A percentile compares a stretch with the other conserved stretches of the same genome.
Conservation (phyloP, 1,140 invertebrate species). For the Oreohelix idahoensis region DNA sequence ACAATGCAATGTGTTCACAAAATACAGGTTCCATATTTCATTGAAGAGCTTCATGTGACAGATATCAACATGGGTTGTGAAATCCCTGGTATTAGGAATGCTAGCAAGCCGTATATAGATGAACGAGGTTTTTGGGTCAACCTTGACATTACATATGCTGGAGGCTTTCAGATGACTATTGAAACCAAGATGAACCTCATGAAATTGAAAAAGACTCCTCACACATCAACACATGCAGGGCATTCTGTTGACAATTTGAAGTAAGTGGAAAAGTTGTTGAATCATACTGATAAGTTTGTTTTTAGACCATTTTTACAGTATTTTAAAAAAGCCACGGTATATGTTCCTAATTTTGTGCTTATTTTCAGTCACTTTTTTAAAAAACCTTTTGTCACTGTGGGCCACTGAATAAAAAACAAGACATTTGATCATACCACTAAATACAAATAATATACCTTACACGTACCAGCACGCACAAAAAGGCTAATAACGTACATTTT, state of each 20-base stretch:
- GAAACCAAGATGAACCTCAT: constrained; percentile 96
- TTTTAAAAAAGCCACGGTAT: too few relatives aligned
- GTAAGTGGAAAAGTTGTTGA: not conserved
- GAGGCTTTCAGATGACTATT: constrained; percentile 89
- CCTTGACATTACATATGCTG: constrained; percentile 90
- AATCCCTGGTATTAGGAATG: constrained; percentile 84
- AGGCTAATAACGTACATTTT: too few relatives aligned
- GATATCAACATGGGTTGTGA: constrained; percentile 84
- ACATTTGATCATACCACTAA: too few relatives aligned
- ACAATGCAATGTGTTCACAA: too few relatives aligned
- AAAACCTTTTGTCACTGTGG: too few relatives aligned
- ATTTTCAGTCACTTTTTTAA: too few relatives aligned
- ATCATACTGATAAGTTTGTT: too few relatives aligned
- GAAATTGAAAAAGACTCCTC: constrained; percentile 79
- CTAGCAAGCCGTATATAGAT: constrained; percentile 84
- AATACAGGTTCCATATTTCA: constrained; percentile 85
- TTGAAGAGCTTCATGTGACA: constrained; percentile 86
- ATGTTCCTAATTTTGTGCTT: too few relatives aligned
- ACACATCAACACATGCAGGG: not conserved
- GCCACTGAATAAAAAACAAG: too few relatives aligned
- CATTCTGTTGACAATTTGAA: constrained; percentile 15
- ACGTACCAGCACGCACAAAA: too few relatives aligned
- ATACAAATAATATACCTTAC: too few relatives aligned
- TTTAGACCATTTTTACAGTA: too few relatives aligned
- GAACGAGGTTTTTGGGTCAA: constrained; percentile 94